A percentile compares a stretch with the other conserved stretches of the same genome.
Conservation (phyloP, 2,113 vertebrate genomes). For the Nesospiza acunhae region DNA sequence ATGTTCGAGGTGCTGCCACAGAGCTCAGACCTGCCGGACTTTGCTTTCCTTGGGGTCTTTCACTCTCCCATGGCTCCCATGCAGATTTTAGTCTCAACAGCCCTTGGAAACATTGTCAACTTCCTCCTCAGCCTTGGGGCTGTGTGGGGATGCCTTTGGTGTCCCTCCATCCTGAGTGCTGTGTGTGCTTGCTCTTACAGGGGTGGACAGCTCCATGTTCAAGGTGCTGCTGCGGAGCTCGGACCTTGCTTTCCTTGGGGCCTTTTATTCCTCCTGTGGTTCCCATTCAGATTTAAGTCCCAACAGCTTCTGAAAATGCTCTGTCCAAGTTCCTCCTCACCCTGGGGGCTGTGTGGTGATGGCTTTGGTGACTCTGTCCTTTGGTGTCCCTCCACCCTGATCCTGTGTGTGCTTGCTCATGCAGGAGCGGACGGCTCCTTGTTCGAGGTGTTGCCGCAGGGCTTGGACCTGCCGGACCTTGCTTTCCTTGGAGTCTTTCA, state of each 20-base stretch:
- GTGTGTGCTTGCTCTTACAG: not conserved
- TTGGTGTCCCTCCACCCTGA: too few relatives aligned
- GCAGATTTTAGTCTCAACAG: not conserved
- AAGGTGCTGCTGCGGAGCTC: constrained; percentile 68
- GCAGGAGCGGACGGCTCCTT: too few relatives aligned
- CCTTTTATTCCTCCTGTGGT: accelerated
- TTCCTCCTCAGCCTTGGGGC: not conserved
- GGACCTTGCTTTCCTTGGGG: not conserved
- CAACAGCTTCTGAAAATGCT: too few relatives aligned
- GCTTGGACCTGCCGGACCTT: too few relatives aligned
- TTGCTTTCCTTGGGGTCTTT: not conserved
- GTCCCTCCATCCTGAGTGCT: not conserved
- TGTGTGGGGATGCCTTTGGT: too few relatives aligned
- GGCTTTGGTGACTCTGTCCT: not conserved
- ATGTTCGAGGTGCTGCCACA: constrained; percentile 63
- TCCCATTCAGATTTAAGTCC: not conserved
- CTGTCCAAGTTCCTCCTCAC: not conserved
- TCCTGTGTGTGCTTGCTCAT: too few relatives aligned
- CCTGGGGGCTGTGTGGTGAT: too few relatives aligned
- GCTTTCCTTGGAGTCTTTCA: too few relatives aligned
- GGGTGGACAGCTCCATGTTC: accelerated
- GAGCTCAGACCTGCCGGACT: not conserved
- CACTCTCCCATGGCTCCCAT: accelerated
- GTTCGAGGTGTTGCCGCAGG: too few relatives aligned
- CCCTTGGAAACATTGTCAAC: not conserved